Base-by-base conservation (phyloP, 2,888 invertebrate genomes). In the Papilio protenor region DNA sequence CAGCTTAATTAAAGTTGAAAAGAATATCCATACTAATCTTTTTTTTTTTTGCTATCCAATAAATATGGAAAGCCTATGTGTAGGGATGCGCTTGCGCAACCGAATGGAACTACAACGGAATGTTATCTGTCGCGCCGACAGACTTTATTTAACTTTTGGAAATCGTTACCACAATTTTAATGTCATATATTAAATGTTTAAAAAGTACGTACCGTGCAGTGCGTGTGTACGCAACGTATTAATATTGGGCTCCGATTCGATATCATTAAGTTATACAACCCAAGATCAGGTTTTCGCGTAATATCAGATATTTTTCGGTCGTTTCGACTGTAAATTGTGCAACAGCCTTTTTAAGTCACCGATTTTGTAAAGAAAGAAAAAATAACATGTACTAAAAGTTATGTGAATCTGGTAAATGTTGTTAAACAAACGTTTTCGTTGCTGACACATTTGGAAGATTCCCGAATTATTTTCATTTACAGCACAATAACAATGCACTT, bases 381-480 rank as follows among this genome's bases (percentile, higher is more conserved):
- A 27, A 61, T 4, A 61, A 27, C n/a, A 45, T 12, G 40, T 21
- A 21, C n/a, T 40, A 21, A 59, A 55, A 27, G 61, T 61, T 61
- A 27, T 66, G 64, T 33, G 66, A 40, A 33, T 66, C n/a, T n/a
- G 45, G 40, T 69, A 21, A 14, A 45, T 45, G 40, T 69, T 69
- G n/a, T 40, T 8, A 14, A 21, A 69, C 66, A 69, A 69, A 69
- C 45, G 21, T 45, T 69, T 69, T 69, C n/a, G 45, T 69, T 45
- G 45, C 66, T 21, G 66, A 69, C 45, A 69, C 45, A 21, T 69
- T 69, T 69, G 66, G 66, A 69, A 4, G 66, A 69, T 45, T 45
- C 80, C 83, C 82, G 21, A 69, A 45, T 45, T 69, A 69, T 69
- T 69, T 69, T 69, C 40, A 69, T 21, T 69, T 45, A n/a, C 45